Percentiles rank a stretch among this genome's conserved stretches.
These are phyloP conservation scores for Arenaria interpres DNA, from an alignment of 2,113 vertebrate genomes.

Conservation along the genomic window DNA sequence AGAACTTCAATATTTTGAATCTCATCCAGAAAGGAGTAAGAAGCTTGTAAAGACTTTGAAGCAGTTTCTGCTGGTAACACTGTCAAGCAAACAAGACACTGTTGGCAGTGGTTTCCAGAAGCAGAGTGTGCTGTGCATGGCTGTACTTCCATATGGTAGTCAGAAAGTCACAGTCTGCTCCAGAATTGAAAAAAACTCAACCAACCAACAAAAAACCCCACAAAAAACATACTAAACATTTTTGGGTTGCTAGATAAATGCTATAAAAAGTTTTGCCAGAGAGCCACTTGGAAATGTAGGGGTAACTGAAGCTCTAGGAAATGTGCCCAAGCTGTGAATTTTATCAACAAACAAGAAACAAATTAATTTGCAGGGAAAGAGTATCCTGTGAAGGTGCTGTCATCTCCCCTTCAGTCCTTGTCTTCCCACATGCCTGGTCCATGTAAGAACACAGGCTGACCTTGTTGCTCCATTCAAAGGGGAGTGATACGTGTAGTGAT, in stretches of 20 bases:
- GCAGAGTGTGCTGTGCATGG: not conserved
- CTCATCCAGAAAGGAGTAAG: not conserved
- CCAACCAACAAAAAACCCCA: no score
- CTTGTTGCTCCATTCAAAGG: fast-evolving
- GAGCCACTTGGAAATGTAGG: not conserved
- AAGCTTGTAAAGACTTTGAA: not conserved
- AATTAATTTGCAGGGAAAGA: not conserved
- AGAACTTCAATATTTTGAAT: not conserved
- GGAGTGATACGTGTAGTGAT: not conserved
- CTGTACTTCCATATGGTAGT: not conserved
- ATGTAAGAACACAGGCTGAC: not conserved
- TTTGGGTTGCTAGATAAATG: not conserved
- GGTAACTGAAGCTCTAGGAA: not conserved
- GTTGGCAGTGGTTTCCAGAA: not conserved
- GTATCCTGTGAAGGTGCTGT: not conserved
- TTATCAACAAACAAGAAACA: not conserved
- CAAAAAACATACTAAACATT: not conserved
- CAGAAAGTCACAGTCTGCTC: not conserved
- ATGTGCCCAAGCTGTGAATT: not conserved
- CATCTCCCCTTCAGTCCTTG: not conserved
- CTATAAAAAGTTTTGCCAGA: not conserved
- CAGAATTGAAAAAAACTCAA: not conserved
- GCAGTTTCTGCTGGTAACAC: not conserved
- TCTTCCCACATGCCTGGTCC: not conserved
- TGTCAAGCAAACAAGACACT: not conserved